These are phyloP conservation scores for Netelia virgata DNA, from an alignment of 2,888 invertebrate genomes.

Conservation along the genomic window DNA sequence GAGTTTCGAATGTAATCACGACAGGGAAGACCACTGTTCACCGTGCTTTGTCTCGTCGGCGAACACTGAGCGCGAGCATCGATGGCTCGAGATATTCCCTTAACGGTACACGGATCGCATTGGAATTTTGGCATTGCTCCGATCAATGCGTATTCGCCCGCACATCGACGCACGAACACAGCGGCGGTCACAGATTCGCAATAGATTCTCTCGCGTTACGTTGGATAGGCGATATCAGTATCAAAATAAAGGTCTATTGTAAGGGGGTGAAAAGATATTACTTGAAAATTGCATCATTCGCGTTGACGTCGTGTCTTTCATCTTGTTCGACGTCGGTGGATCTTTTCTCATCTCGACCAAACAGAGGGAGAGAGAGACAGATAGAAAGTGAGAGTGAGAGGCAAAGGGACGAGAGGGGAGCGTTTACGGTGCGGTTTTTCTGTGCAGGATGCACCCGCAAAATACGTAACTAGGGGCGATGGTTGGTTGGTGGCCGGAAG, in stretches of 20 bases:
- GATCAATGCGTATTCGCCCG: constrained; percentile 20
- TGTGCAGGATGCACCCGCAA: not conserved
- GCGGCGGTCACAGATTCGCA: too few species aligned
- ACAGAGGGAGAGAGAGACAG: not conserved
- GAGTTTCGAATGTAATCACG: constrained; percentile 14
- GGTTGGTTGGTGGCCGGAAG: not conserved
- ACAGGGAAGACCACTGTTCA: constrained; percentile 19
- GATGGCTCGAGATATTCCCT: not conserved
- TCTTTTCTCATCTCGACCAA: not conserved
- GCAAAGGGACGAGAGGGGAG: not conserved
- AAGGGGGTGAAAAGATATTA: not conserved
- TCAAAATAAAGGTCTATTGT: not conserved
- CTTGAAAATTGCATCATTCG: constrained; percentile 2
- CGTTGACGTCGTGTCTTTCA: not conserved
- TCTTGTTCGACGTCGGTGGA: constrained; percentile 15
- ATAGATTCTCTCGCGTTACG: too few species aligned
- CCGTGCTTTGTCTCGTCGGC: not conserved
- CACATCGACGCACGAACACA: too few species aligned
- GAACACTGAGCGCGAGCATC: not conserved
- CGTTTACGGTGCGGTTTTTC: too few species aligned
- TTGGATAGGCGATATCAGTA: not conserved
- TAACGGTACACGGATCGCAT: not conserved
- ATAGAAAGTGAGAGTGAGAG: not conserved
- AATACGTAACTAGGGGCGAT: constrained; percentile 33
- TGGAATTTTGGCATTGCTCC: constrained; percentile 13